A percentile compares a stretch with the other conserved stretches of the same genome.
phyloP scores from a whole-genome alignment of 2,888 invertebrate genomes.

The Thecocarcelia acutangulata region DNA sequence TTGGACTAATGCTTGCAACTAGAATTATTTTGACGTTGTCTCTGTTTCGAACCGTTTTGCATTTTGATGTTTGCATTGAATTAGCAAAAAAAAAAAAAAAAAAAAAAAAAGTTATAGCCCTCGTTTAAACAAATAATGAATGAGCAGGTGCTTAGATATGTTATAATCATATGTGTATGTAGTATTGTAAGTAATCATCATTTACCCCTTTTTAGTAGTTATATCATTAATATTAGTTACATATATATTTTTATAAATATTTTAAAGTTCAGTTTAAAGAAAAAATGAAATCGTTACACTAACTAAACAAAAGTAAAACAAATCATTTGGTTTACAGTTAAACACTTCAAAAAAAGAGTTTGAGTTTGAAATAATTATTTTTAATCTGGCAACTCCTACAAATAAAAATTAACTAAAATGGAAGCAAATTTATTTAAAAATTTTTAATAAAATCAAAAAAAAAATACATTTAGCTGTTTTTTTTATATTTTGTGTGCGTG shows the following conservation, averaged over 20 bases:
- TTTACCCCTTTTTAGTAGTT: conserved; percentile 56
- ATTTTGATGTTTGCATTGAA: conserved; percentile 31
- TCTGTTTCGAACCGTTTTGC: conserved; percentile 18
- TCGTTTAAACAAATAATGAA: conserved; percentile 26
- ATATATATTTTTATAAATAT: conserved; percentile 30
- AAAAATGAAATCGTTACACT: conserved; percentile 9
- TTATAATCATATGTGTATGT: conserved; percentile 59
- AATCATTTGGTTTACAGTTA: background rate
- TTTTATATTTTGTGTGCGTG: too few relatives aligned
- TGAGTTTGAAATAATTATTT: conserved; percentile 14
- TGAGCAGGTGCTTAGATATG: conserved; percentile 57
- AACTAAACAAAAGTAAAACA: conserved; percentile 1
- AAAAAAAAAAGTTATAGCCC: conserved; percentile 5
- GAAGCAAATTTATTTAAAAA: background rate
- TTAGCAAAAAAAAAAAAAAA: too few relatives aligned
- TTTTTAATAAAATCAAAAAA: too few relatives aligned
- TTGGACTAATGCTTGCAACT: conserved; percentile 69
- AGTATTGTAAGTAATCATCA: conserved; percentile 60
- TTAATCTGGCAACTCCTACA: conserved; percentile 2
- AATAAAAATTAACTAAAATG: conserved; percentile 23
- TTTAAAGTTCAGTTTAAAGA: conserved; percentile 26
- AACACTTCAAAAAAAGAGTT: too few relatives aligned
- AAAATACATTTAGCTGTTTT: too few relatives aligned
- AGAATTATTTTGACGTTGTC: background rate
- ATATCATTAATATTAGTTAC: conserved; percentile 48